These are phyloP conservation scores for Neodiprion pinetum DNA, from an alignment of 1,140 invertebrate genomes.

Conservation along the genomic window DNA sequence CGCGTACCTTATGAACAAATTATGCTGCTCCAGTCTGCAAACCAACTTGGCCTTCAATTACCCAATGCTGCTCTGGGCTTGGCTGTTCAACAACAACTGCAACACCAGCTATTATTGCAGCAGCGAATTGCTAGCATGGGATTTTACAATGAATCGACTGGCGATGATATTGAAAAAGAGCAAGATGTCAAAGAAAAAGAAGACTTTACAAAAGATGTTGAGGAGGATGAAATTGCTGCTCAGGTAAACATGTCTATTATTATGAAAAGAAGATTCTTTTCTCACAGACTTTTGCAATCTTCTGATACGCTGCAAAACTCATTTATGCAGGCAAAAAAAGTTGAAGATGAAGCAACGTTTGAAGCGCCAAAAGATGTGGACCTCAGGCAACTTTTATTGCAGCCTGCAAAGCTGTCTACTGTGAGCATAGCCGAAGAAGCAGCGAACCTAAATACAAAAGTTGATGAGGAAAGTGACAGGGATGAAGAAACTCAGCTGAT, in stretches of 20 bases:
- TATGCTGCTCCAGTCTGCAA: conserved; percentile 55
- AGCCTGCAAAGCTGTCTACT: conserved; percentile 42
- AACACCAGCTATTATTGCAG: conserved; percentile 29
- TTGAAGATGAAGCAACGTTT: conserved; percentile 27
- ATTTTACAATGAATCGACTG: conserved; percentile 49
- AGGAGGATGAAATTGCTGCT: conserved; percentile 59
- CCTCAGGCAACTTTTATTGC: conserved; percentile 49
- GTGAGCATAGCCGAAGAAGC: conserved; percentile 53
- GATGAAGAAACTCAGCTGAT: conserved; percentile 55
- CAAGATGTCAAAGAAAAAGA: conserved; percentile 56
- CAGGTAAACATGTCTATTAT: conserved; percentile 31
- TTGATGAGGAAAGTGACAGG: conserved; percentile 57
- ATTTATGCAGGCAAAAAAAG: conserved; percentile 37
- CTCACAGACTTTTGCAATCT: conserved; percentile 16
- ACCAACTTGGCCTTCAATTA: conserved; percentile 49
- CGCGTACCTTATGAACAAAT: conserved; percentile 58
- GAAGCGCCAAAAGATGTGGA: conserved; percentile 48
- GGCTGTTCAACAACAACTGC: conserved; percentile 46
- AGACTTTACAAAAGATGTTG: conserved; percentile 53
- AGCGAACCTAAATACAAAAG: conserved; percentile 50
- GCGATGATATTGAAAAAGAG: conserved; percentile 55
- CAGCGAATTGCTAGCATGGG: conserved; percentile 40
- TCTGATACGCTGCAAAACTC: conserved; percentile 6
- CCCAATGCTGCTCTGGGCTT: conserved; percentile 50
- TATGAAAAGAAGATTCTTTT: conserved; percentile 19